These are phyloP conservation scores for Nyctibius grandis DNA, from an alignment of 2,797 vertebrate genomes.

Conservation along the genomic window DNA sequence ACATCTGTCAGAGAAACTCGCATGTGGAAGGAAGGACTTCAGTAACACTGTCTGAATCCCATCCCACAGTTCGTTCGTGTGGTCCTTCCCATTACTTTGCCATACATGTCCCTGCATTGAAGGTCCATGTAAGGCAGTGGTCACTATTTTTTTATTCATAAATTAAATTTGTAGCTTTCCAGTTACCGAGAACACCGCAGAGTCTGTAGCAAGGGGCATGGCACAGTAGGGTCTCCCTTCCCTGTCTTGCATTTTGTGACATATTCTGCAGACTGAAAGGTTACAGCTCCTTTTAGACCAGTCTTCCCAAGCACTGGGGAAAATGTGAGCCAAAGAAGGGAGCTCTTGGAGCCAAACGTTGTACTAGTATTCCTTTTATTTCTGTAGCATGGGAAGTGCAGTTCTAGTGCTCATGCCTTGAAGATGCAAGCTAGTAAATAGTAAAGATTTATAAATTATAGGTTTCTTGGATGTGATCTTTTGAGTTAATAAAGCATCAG, in stretches of 20 bases:
- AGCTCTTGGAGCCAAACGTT: neutral
- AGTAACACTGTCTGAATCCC: neutral
- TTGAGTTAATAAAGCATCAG: neutral
- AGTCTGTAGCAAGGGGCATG: neutral
- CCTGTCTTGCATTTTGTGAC: neutral
- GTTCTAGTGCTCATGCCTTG: neutral
- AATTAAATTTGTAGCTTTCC: neutral
- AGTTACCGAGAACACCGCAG: neutral
- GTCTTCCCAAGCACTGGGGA: neutral
- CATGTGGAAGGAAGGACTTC: neutral
- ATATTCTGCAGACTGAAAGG: neutral
- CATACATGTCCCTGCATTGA: fast-evolving
- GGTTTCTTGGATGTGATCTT: neutral
- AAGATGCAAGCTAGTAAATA: neutral
- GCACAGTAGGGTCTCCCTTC: neutral
- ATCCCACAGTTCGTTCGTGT: fast-evolving
- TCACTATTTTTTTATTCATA: neutral
- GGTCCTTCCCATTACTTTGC: neutral
- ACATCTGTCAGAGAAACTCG: neutral
- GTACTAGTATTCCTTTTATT: neutral
- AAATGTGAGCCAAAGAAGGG: neutral
- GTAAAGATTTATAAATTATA: neutral
- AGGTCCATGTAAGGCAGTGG: neutral
- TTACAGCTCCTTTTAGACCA: neutral
- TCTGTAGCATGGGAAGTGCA: neutral